Evolutionary conservation across 2,113 vertebrate species (phyloP), one percentile per base, ranked within the genome.

Genomic region (Puffinus mauretanicus): DNA sequence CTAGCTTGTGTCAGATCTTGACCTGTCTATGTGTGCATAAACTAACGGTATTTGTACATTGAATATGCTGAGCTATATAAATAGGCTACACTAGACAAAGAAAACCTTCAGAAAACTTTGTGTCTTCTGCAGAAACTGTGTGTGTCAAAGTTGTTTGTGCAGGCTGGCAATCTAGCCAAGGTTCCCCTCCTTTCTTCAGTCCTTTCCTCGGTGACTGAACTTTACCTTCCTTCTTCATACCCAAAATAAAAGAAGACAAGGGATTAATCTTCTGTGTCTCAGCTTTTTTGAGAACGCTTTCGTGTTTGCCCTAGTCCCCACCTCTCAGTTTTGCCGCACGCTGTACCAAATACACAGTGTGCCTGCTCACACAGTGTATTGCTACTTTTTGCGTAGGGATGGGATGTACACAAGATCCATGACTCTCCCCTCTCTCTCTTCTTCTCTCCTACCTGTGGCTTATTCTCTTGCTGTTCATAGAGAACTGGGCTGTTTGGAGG

Each of bases 291-390:
- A 72, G 44, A n/a, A 30, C n/a, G 25, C 47, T 15, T 38, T 38
- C 1, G 1, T 24, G 34, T 54, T 29, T 61, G 62, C 65, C 46
- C 67, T 12, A 3, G 1, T 44, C 12, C 36, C 32, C 61, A 36
- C 5, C 47, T 49, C 64, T 76, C 2, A 2, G 24, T 49, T 44
- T 2, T 38, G 67, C 69, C 11, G 2, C 24, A 0, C 32, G 36
- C 38, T 13, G 36, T 42, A 2, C 19, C n/a, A 11, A 4, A 10
- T 54, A 2, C n/a, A 10, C 5, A 0, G 12, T 4, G 18, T 42
- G 18, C 20, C 62, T 4, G 4, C 71, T 49, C 24, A 11, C 61
- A 15, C 7, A 2, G 20, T 1, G 0, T 20, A 1, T 18, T 34
- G 44, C 67, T 67, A 5, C 52, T 13, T 13, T 16, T 18, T 79